Base-by-base conservation (phyloP, 2,113 vertebrate species). In the Phasianus colchicus region DNA sequence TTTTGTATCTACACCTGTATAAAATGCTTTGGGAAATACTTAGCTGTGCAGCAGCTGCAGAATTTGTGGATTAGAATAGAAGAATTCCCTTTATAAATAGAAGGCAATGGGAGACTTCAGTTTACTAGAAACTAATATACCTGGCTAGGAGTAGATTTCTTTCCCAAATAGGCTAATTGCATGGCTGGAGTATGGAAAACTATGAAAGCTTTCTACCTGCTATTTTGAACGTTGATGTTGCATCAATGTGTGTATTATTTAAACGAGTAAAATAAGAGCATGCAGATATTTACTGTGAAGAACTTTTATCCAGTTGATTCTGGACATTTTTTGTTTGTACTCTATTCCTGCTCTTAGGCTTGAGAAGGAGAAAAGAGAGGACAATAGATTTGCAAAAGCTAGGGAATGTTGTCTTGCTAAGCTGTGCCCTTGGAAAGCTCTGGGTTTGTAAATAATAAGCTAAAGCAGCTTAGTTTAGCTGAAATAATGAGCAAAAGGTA, bases 391-490 rank as follows among this genome's bases (percentile, higher is more conserved):
- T 64, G 17, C 29, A 77, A 43, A 91, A 92, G 73, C 83, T 70
- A 64, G 83, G 30, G 65, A 78, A 72, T 83, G 80, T 67, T 88
- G 76, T 93, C 90, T 81, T 80, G 47, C 88, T 93, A 83, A 91
- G 76, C 57, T 86, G 60, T 73, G 88, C 52, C 69, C 52, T 93
- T 91, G 83, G 60, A 86, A 93, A 74, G 50, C 66, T 91, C 32
- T 30, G 80, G 42, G 83, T 69, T 88, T 95, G 73, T 88, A 90
- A 94, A 92, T 94, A 93, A 90, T 90, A 93, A 93, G 52, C 69
- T 81, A 84, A 96, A 94, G 79, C 83, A 93, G 83, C 47, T 96
- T 93, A 93, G 79, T 43, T 96, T 93, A 95, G 75, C 55, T 86
- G 60, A 66, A 83, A 70, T 72, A 76, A 74, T 32, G 69, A 48